Conservation (phyloP, 2,888 invertebrate genomes). For the Zygothrica quintamaculata region DNA sequence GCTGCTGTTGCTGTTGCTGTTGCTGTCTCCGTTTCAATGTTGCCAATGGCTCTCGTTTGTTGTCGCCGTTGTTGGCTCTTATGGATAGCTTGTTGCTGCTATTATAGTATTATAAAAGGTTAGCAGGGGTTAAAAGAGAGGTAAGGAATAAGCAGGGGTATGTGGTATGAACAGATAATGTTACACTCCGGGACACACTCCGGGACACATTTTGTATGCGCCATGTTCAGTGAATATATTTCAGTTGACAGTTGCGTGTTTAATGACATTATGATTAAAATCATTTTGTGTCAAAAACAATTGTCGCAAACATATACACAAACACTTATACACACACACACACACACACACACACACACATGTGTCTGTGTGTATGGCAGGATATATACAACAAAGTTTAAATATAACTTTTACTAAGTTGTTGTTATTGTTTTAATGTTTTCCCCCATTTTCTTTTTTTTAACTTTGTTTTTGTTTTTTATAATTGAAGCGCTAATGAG, state of each 20-base stretch:
- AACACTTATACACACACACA: conserved; percentile 38
- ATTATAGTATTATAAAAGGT: not conserved
- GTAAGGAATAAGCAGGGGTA: not conserved
- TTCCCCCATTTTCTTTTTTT: conserved; percentile 11
- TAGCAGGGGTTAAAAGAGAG: not conserved
- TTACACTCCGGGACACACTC: not conserved
- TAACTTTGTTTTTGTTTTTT: conserved; percentile 38
- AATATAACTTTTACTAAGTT: conserved; percentile 25
- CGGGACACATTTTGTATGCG: conserved; percentile 46
- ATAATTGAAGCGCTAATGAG: conserved; percentile 69
- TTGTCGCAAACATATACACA: conserved; percentile 58
- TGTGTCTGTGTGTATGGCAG: conserved; percentile 20
- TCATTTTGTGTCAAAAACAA: conserved; percentile 78
- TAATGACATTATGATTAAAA: conserved; percentile 79
- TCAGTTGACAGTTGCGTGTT: conserved; percentile 69
- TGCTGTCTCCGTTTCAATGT: conserved; percentile 16
- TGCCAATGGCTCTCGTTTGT: conserved; percentile 40
- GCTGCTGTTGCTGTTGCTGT: too few species aligned
- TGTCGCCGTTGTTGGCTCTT: conserved; percentile 53
- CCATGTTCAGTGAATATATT: conserved; percentile 62
- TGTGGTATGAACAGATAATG: not conserved
- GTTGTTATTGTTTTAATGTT: conserved; percentile 48
- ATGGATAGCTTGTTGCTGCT: not conserved
- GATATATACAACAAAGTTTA: conserved; percentile 16
- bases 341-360: conserved; percentile 40